Percentiles rank a stretch among this genome's conserved stretches.
phyloP scores from a whole-genome alignment of 2,113 vertebrate genomes.

The Ovis canadensis region DNA sequence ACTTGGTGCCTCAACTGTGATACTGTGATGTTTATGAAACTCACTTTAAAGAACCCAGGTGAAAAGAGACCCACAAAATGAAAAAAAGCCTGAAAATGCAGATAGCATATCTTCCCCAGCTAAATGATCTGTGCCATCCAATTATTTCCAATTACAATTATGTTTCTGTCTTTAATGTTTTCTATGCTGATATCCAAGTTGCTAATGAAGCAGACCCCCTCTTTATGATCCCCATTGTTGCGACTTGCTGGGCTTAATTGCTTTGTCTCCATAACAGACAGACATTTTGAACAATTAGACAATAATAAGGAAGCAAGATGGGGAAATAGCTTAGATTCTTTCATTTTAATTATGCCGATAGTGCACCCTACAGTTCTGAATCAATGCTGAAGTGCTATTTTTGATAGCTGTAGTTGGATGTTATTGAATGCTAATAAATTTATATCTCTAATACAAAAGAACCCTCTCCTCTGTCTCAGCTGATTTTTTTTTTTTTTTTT shows the following conservation, averaged over 20 bases:
- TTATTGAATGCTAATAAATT: conserved; percentile 71
- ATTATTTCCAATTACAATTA: conserved; percentile 90
- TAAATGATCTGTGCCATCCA: conserved; percentile 86
- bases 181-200: conserved; percentile 82
- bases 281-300: conserved; percentile 87
- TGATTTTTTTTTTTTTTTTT: neutral
- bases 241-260: conserved; percentile 87
- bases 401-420: conserved; percentile 67
- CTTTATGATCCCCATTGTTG: conserved; percentile 85
- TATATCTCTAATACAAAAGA: conserved; percentile 74
- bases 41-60: conserved; percentile 54
- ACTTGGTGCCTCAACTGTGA: neutral
- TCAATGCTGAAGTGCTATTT: conserved; percentile 79
- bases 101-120: conserved; percentile 73
- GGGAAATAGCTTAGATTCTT: conserved; percentile 79
- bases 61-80: conserved; percentile 52
- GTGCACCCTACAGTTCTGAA: conserved; percentile 79
- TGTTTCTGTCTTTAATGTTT: conserved; percentile 85
- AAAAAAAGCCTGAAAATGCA: conserved; percentile 13
- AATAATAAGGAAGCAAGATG: conserved; percentile 78
- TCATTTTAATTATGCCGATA: conserved; percentile 84
- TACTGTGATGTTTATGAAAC: neutral
- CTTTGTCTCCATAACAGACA: conserved; percentile 83
- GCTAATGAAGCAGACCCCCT: conserved; percentile 82
- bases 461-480: conserved; percentile 36